These are phyloP conservation scores for Cecropterus lyciades DNA, from an alignment of 1,140 invertebrate species.

Conservation along the genomic window DNA sequence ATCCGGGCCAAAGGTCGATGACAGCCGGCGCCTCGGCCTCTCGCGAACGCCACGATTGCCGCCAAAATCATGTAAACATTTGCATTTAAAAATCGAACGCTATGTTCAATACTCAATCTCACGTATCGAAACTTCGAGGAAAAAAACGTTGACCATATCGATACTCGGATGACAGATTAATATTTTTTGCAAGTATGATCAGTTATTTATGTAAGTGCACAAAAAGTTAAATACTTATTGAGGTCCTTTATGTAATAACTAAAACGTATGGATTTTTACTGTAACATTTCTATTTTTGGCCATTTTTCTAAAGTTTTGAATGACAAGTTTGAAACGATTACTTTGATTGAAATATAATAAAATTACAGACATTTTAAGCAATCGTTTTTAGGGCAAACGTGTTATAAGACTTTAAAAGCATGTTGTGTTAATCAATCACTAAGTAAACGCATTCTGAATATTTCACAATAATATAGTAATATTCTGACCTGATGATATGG, in stretches of 20 bases:
- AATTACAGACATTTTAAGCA: too few species aligned
- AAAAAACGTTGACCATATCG: background rate
- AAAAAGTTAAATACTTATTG: background rate
- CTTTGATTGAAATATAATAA: too few species aligned
- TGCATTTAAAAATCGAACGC: constrained; percentile 26
- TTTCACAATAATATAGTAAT: constrained; percentile 20
- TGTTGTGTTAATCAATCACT: too few species aligned
- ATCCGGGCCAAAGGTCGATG: constrained; percentile 82
- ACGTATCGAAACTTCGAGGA: constrained; percentile 7
- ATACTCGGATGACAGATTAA: background rate
- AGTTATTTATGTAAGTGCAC: background rate
- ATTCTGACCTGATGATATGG: constrained; percentile 81
- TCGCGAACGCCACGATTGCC: constrained; percentile 52
- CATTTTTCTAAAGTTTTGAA: too few species aligned
- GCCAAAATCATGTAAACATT: constrained; percentile 51
- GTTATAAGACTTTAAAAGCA: too few species aligned
- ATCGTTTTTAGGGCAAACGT: too few species aligned
- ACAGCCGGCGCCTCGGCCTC: constrained; percentile 57
- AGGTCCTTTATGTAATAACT: background rate
- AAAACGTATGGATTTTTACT: too few species aligned
- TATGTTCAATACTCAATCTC: constrained; percentile 5
- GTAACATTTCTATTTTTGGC: too few species aligned
- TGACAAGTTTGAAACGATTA: too few species aligned
- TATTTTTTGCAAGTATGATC: background rate
- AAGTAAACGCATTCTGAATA: too few species aligned